Conservation (phyloP, 2,797 vertebrate species). For the Salmo trutta region DNA sequence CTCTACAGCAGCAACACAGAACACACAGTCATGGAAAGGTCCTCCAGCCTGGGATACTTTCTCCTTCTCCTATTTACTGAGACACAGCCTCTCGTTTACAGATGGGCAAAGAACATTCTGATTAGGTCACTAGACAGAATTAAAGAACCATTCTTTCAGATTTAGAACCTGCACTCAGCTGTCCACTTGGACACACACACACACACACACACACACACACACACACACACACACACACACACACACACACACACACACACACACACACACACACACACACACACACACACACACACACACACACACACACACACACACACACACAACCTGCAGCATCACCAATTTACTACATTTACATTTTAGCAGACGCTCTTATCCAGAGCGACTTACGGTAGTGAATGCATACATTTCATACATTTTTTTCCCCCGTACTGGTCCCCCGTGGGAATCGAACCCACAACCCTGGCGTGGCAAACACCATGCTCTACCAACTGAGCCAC, state of each 20-base stretch:
- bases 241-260: too few species aligned
- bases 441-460: too few species aligned
- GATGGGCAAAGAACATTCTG: background rate
- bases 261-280: background rate
- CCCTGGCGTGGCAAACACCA: too few species aligned
- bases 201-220: too few species aligned
- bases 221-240: background rate
- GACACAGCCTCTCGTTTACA: background rate
- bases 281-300: background rate
- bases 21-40: slow-evolving; percentile 22
- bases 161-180: background rate
- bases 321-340: background rate
- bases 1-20: slow-evolving; percentile 74
- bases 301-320: too few species aligned
- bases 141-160: background rate
- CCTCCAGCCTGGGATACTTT: background rate
- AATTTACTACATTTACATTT: background rate
- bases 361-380: too few species aligned
- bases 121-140: background rate
- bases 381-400: too few species aligned
- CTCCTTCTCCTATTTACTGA: background rate
- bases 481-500: too few species aligned
- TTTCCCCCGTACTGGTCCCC: too few species aligned
- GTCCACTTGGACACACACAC: too few species aligned
- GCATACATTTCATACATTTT: too few species aligned